These are phyloP conservation scores for Noctua fimbriata DNA, from an alignment of 2,888 invertebrate genomes.

Conservation along the genomic window DNA sequence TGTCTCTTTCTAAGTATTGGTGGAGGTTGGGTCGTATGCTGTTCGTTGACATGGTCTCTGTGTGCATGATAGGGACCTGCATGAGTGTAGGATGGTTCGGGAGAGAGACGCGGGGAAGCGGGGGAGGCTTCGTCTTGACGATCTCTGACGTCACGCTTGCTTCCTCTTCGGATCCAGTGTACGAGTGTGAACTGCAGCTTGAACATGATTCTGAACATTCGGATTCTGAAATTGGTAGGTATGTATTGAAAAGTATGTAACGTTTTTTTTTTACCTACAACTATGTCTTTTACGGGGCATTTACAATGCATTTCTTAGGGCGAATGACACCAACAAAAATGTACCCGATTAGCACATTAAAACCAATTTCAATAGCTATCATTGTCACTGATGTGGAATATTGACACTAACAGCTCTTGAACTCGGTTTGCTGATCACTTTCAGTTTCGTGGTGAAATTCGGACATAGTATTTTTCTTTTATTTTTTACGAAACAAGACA, in stretches of 20 bases:
- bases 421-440: neutral
- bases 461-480: neutral
- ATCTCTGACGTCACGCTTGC: constrained; percentile 72
- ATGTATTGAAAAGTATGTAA: neutral
- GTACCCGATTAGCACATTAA: neutral
- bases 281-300: neutral
- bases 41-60: constrained; percentile 78
- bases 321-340: neutral
- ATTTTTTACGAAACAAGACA: neutral
- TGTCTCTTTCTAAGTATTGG: constrained; percentile 85
- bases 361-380: neutral
- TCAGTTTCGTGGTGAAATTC: neutral
- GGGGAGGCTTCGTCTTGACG: constrained; percentile 79
- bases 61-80: constrained; percentile 78
- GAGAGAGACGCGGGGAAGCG: constrained; percentile 74
- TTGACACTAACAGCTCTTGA: neutral
- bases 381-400: neutral
- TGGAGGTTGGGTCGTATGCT: constrained; percentile 86
- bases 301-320: neutral
- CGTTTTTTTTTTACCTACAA: neutral
- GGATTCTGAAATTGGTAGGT: constrained; percentile 87
- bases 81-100: constrained; percentile 75
- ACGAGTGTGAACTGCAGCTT: constrained; percentile 88
- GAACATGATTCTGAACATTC: constrained; percentile 94
- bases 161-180: constrained; percentile 79